phyloP scores from a whole-genome alignment of 2,888 invertebrate genomes.

The Nomada fucata region DNA sequence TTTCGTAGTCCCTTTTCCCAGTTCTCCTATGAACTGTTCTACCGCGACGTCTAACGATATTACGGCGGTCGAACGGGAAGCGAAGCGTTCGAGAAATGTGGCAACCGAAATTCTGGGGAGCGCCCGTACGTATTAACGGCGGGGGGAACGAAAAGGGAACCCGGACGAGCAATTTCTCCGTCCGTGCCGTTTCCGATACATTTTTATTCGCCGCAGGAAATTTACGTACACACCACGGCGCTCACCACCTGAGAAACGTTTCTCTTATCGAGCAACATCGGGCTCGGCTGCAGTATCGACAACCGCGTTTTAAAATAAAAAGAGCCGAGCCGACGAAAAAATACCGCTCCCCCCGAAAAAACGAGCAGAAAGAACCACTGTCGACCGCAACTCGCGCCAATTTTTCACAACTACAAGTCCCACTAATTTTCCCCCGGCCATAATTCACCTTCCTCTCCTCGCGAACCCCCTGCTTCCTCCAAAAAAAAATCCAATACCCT shows the following conservation, averaged over 20 bases:
- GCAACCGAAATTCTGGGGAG: no score
- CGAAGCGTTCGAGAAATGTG: no score
- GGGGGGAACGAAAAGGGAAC: no score
- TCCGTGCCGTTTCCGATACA: no score
- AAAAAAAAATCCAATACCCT: constrained; percentile 46
- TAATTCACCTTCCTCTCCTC: constrained; percentile 40
- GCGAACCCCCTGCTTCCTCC: constrained; percentile 31
- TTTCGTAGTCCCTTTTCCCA: no score
- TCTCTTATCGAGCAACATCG: not conserved
- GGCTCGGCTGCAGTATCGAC: constrained; percentile 8
- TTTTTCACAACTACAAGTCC: constrained; percentile 44
- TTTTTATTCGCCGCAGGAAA: not conserved
- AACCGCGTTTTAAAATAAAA: not conserved
- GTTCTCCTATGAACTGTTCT: no score
- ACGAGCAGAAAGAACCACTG: not conserved
- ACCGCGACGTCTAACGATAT: no score
- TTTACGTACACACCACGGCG: not conserved
- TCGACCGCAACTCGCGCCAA: constrained; percentile 37
- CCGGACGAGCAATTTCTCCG: no score
- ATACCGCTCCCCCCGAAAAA: not conserved
- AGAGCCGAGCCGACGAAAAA: not conserved
- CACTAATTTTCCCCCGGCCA: constrained; percentile 42
- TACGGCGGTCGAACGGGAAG: no score
- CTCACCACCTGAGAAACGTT: not conserved
- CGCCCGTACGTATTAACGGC: no score